phyloP scores from a whole-genome alignment of 53 echinoderm and acorn worm genomes.

The Zoroaster sp. region DNA sequence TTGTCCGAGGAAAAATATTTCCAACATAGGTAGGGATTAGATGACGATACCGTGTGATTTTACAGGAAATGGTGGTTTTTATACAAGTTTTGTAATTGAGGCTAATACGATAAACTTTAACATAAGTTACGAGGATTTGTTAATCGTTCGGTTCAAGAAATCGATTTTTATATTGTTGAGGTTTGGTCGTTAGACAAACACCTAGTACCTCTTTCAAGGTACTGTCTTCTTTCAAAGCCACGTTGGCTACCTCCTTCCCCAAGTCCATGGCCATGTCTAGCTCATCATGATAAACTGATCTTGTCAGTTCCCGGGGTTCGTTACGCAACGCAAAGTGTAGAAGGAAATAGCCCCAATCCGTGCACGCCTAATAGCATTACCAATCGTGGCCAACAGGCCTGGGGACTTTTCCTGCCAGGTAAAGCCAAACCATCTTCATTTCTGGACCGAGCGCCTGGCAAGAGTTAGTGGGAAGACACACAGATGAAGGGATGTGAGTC shows the following conservation, averaged over 20 bases:
- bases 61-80: no score
- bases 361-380: conserved; percentile 61
- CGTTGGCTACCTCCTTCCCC: neutral
- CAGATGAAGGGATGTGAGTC: conserved; percentile 48
- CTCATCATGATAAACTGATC: neutral
- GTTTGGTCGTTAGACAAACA: no score
- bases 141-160: no score
- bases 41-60: no score
- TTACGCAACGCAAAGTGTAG: conserved; percentile 58
- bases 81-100: no score
- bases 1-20: no score
- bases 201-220: neutral
- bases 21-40: no score
- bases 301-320: conserved; percentile 56
- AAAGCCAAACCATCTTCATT: conserved; percentile 49
- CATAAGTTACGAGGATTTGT: no score
- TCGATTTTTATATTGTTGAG: no score
- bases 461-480: conserved; percentile 54
- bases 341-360: conserved; percentile 58
- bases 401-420: conserved; percentile 39
- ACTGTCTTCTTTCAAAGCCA: neutral
- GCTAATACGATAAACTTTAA: no score
- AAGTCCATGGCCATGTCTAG: conserved; percentile 35
- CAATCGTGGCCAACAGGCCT: conserved; percentile 60
- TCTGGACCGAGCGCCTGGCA: conserved; percentile 51